Evolutionary conservation across 2,113 vertebrate species (phyloP).

Genomic region (Corythornis cristatus): DNA sequence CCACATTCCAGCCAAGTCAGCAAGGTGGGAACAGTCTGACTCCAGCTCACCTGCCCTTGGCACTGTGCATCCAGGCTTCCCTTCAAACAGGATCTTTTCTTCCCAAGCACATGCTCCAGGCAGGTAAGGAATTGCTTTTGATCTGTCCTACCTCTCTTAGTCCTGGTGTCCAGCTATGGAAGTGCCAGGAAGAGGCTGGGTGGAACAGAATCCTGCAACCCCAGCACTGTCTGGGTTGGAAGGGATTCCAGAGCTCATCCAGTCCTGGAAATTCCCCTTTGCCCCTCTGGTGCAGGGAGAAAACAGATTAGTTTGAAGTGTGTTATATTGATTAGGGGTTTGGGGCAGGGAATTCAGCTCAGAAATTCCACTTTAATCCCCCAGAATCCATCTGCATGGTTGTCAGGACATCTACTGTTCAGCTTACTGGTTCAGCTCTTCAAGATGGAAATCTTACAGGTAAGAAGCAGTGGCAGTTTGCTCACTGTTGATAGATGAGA

Average conservation of each 20-base stretch:
- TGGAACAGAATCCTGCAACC: background rate
- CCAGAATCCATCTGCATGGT: background rate
- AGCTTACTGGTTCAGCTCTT: background rate
- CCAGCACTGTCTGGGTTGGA: too few species aligned
- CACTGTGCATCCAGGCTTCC: background rate
- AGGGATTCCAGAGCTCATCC: too few species aligned
- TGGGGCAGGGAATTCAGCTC: background rate
- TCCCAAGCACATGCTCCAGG: background rate
- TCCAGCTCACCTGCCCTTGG: background rate
- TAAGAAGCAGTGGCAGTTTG: background rate
- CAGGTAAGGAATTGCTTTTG: slow-evolving; percentile 18
- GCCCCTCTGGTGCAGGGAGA: background rate
- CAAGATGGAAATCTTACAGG: background rate
- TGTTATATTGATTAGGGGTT: background rate
- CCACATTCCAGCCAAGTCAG: background rate
- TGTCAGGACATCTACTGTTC: background rate
- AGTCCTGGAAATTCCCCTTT: background rate
- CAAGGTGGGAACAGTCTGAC: background rate
- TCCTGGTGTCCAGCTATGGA: background rate
- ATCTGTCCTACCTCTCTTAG: background rate
- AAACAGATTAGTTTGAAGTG: background rate
- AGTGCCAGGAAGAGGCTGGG: background rate
- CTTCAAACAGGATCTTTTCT: background rate
- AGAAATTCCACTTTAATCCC: background rate
- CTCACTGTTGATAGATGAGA: background rate